phyloP scores from a whole-genome alignment of 2,888 invertebrate genomes.

The Scelioninae gen. 2 region DNA sequence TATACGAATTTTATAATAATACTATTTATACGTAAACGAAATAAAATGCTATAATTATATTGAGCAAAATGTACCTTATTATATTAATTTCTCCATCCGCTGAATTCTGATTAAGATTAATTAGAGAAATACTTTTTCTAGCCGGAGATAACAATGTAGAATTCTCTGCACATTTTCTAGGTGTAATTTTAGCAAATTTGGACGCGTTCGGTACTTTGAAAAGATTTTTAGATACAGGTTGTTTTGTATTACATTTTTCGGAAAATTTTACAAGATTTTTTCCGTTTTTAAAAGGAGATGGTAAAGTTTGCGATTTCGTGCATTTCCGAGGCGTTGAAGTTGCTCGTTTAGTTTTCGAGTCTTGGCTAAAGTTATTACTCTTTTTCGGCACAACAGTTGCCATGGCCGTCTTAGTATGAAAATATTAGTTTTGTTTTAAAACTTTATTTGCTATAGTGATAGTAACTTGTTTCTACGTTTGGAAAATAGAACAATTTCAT shows the following conservation, averaged over 20 bases:
- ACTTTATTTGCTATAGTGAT: too few species aligned
- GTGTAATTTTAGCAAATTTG: conserved; percentile 18
- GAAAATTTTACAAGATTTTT: conserved; percentile 60
- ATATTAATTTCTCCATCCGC: conserved; percentile 58
- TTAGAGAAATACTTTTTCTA: conserved; percentile 71
- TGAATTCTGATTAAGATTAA: conserved; percentile 65
- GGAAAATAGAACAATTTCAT: too few species aligned
- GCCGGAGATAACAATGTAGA: conserved; percentile 34
- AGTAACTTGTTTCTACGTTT: too few species aligned
- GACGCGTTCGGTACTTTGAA: conserved; percentile 59
- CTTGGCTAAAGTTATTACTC: conserved; percentile 12
- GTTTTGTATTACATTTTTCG: conserved; percentile 63
- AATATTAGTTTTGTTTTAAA: too few species aligned
- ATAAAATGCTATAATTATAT: neutral
- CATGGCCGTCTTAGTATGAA: too few species aligned
- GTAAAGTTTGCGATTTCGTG: conserved; percentile 38
- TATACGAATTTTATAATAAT: too few species aligned
- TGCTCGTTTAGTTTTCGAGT: conserved; percentile 42
- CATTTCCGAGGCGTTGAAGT: conserved; percentile 51
- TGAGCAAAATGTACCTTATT: neutral
- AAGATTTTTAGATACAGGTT: conserved; percentile 43
- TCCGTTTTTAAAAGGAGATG: conserved; percentile 65
- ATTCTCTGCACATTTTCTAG: conserved; percentile 28
- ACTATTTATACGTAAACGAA: too few species aligned
- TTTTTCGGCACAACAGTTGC: conserved; percentile 56